These are phyloP conservation scores for Eupithecia pulchellata DNA, from an alignment of 2,888 invertebrate species.

Conservation along the genomic window DNA sequence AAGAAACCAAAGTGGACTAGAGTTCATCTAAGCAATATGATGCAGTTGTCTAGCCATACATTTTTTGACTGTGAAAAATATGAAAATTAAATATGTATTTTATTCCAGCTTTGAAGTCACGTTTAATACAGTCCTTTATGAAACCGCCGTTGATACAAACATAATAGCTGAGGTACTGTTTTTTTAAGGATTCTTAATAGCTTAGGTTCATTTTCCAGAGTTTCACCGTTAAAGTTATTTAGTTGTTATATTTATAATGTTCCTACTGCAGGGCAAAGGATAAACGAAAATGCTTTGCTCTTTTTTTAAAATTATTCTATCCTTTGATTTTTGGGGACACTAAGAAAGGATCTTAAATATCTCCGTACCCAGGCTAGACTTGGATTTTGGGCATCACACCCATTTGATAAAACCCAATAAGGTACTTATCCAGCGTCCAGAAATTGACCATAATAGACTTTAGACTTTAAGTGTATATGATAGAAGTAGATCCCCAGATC, in stretches of 20 bases:
- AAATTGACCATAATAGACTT: background rate
- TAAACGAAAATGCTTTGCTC: background rate
- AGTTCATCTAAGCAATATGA: background rate
- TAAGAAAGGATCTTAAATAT: background rate
- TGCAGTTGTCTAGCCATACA: background rate
- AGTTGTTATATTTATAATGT: background rate
- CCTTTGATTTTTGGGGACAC: background rate
- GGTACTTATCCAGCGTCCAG: background rate
- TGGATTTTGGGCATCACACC: background rate
- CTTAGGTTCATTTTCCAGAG: background rate
- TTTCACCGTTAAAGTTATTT: background rate
- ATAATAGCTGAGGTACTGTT: background rate
- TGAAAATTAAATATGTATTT: slow-evolving; percentile 2
- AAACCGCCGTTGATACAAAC: slow-evolving; percentile 4
- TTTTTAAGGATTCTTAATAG: background rate
- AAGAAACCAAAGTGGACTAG: too few species aligned
- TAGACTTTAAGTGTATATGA: background rate
- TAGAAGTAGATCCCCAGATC: background rate
- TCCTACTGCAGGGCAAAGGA: background rate
- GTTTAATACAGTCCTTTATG: slow-evolving; percentile 12
- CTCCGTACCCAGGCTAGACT: background rate
- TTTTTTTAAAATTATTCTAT: background rate
- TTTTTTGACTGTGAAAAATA: background rate
- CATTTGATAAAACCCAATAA: background rate
- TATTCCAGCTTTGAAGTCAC: slow-evolving; percentile 12